These are phyloP conservation scores for Macquaria australasica DNA, from an alignment of 2,113 vertebrate genomes.

Conservation along the genomic window DNA sequence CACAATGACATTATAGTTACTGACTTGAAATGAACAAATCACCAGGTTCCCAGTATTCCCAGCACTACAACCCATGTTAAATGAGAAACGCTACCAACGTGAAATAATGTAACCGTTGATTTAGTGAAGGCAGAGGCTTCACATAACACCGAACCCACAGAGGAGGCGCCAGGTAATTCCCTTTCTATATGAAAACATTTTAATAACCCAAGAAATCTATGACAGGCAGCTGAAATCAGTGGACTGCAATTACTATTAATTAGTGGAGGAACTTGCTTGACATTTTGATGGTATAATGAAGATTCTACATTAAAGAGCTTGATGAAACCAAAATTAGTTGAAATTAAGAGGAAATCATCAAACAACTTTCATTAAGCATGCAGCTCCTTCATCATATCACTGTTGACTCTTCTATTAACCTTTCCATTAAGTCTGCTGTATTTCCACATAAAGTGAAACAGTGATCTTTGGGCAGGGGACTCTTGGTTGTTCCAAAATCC, in stretches of 20 bases:
- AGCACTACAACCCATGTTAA: too few relatives aligned
- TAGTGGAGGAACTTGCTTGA: background rate
- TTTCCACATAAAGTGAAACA: background rate
- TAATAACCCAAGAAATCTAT: background rate
- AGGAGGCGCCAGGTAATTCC: background rate
- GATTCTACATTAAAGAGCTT: background rate
- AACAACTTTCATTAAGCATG: background rate
- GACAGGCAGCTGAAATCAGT: background rate
- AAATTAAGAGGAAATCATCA: background rate
- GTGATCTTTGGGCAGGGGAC: background rate
- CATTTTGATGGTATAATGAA: background rate
- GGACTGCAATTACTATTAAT: background rate
- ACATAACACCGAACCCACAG: background rate
- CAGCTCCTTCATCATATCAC: background rate
- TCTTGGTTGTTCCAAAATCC: background rate
- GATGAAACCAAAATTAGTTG: background rate
- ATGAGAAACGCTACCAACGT: too few relatives aligned
- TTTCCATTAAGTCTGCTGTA: background rate
- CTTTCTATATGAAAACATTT: background rate
- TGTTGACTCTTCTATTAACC: constrained; percentile 10
- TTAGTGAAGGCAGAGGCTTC: background rate
- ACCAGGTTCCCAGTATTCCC: too few relatives aligned
- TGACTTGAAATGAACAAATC: too few relatives aligned
- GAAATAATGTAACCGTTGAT: background rate
- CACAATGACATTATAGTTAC: too few relatives aligned